Evolutionary conservation across 2,888 invertebrate species (phyloP).

Genomic region (Meliscaeva auricollis): DNA sequence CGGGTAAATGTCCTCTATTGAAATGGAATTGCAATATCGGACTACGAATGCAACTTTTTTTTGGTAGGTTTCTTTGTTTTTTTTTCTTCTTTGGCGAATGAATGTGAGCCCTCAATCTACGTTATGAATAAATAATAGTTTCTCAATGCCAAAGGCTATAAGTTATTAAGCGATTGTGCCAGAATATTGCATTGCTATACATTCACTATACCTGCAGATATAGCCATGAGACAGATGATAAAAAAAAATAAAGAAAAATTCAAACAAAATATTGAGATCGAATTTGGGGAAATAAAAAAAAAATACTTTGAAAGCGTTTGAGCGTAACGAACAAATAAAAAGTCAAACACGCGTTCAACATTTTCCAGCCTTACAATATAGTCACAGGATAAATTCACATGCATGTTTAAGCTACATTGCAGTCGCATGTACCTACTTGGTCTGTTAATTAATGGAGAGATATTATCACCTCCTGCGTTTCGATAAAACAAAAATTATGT

Average conservation of each 20-base stretch:
- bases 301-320: slow-evolving; percentile 21
- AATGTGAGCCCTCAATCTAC: too few species aligned
- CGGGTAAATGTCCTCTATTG: background rate
- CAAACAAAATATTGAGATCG: slow-evolving; percentile 9
- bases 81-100: background rate
- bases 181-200: too few species aligned
- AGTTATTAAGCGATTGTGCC: background rate
- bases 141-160: slow-evolving; percentile 3
- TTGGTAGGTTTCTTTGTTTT: background rate
- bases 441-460: too few species aligned
- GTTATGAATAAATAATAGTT: too few species aligned
- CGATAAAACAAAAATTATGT: too few species aligned
- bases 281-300: background rate
- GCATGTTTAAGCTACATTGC: background rate
- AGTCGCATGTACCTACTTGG: background rate
- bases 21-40: background rate
- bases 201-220: too few species aligned
- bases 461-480: too few species aligned
- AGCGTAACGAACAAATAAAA: background rate
- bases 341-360: background rate
- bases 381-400: background rate
- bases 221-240: background rate
- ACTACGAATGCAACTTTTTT: background rate
- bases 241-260: background rate
- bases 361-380: background rate